Evolutionary conservation across 1,140 invertebrate genomes (phyloP).

Genomic region (Agrypnia vestita): DNA sequence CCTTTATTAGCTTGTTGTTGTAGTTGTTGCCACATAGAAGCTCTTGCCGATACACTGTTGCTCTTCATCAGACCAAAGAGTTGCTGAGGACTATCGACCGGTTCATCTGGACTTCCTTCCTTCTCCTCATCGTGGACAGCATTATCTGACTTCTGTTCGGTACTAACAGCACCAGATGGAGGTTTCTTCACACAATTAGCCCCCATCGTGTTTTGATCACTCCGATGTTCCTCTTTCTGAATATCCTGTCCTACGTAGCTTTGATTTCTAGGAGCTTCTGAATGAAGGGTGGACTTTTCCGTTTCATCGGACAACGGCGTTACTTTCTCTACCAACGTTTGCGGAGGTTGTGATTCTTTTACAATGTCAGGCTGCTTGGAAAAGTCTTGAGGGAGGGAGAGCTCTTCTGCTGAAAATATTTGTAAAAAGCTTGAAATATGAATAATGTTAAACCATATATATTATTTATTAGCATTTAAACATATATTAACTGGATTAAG

Average conservation of each 20-base stretch:
- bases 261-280: neutral
- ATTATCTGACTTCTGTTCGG: neutral
- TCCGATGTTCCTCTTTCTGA: neutral
- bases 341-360: slow-evolving; percentile 9
- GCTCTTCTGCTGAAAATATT: slow-evolving; percentile 52
- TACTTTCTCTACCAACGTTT: neutral
- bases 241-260: neutral
- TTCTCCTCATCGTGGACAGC: neutral
- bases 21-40: slow-evolving; percentile 77
- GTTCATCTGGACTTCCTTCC: slow-evolving; percentile 12
- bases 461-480: no score
- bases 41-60: slow-evolving; percentile 76
- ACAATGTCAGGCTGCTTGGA: slow-evolving; percentile 47
- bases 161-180: neutral
- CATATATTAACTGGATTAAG: no score
- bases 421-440: neutral
- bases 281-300: neutral
- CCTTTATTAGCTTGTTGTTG: slow-evolving; percentile 73
- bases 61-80: slow-evolving; percentile 72
- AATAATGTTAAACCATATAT: no score
- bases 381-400: slow-evolving; percentile 52
- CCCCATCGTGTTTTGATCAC: neutral
- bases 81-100: slow-evolving; percentile 47
- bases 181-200: slow-evolving; percentile 18
- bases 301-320: neutral